Evolutionary conservation across 2,113 vertebrate genomes (phyloP).

Genomic region (Tachuris rubrigastra): DNA sequence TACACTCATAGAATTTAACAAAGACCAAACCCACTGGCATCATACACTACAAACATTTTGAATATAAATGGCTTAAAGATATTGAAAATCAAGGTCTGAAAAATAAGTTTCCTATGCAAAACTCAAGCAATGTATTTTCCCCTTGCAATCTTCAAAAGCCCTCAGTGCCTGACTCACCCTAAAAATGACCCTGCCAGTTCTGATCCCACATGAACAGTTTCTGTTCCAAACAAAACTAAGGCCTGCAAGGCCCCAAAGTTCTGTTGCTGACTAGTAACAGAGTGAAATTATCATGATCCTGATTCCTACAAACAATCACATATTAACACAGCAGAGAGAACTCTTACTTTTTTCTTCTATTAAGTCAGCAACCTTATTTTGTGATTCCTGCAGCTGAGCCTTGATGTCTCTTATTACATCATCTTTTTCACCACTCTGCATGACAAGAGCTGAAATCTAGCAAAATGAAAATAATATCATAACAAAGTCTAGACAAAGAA

Average conservation of each 20-base stretch:
- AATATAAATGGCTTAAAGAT: not conserved
- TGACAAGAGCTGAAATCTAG: constrained; percentile 79
- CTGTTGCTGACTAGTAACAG: not conserved
- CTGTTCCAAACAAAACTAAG: not conserved
- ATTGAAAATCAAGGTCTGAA: not conserved
- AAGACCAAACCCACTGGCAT: not conserved
- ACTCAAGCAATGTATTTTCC: not conserved
- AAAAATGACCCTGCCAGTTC: not conserved
- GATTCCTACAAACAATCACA: not conserved
- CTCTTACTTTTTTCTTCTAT: constrained; percentile 82
- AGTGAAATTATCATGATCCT: not conserved
- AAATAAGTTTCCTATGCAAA: not conserved
- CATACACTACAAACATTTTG: not conserved
- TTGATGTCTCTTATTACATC: constrained; percentile 72
- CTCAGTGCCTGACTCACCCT: not conserved
- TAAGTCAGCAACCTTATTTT: constrained; percentile 73
- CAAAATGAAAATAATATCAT: constrained; percentile 13
- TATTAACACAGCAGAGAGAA: not conserved
- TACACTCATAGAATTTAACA: not conserved
- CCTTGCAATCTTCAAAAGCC: not conserved
- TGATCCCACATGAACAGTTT: not conserved
- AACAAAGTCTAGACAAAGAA: not conserved
- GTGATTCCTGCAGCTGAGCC: constrained; percentile 76
- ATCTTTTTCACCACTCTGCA: constrained; percentile 76
- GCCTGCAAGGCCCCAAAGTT: not conserved